Conservation (phyloP, 2,888 invertebrate genomes). For the Chouioia cunea region DNA sequence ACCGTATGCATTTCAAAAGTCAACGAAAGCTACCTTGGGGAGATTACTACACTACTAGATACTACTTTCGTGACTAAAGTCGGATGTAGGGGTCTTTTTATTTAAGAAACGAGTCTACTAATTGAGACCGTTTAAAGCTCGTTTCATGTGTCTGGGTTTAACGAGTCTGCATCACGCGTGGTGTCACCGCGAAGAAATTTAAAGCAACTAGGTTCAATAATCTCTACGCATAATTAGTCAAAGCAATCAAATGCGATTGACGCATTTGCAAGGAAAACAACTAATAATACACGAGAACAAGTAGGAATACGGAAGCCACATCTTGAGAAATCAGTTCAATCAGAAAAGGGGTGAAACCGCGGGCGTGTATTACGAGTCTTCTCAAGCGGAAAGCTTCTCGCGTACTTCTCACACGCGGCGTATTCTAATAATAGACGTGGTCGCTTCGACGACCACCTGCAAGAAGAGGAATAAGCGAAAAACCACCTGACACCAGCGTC, state of each 20-base stretch:
- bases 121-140: conserved; percentile 10
- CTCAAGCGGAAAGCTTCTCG: conserved; percentile 29
- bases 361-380: background rate
- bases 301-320: too few species aligned
- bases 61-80: background rate
- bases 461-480: conserved; percentile 27
- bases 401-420: conserved; percentile 7
- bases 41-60: background rate
- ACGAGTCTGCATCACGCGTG: conserved; percentile 15
- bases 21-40: background rate
- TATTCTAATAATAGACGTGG: conserved; percentile 58
- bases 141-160: conserved; percentile 2
- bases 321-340: background rate
- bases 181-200: conserved; percentile 15
- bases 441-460: conserved; percentile 58
- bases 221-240: background rate
- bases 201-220: conserved; percentile 10
- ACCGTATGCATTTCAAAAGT: background rate
- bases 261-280: too few species aligned
- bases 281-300: too few species aligned
- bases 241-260: too few species aligned
- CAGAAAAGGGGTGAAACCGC: background rate
- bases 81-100: background rate
- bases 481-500: conserved; percentile 57
- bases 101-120: too few species aligned